Evolutionary conservation across 1,140 invertebrate species (phyloP).

Genomic region (Pseudomyrmex dendroicus): DNA sequence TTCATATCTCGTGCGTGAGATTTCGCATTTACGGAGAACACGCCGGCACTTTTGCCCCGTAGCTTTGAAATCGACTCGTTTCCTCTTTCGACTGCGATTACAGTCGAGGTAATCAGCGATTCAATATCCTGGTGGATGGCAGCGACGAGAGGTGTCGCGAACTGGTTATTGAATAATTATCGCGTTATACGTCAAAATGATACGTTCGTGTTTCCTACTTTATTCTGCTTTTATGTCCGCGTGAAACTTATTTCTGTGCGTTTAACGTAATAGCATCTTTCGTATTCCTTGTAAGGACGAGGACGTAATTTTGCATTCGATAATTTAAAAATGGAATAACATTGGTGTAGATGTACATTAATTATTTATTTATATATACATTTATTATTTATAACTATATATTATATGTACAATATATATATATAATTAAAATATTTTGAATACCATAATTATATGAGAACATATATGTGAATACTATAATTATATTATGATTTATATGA

Average conservation of each 20-base stretch:
- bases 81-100: slow-evolving; percentile 18
- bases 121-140: slow-evolving; percentile 2
- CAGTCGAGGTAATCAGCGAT: slow-evolving; percentile 35
- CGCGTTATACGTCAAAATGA: neutral
- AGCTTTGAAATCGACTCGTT: slow-evolving; percentile 26
- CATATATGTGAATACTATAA: too few relatives aligned
- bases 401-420: too few relatives aligned
- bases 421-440: too few relatives aligned
- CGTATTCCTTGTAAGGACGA: neutral
- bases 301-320: slow-evolving; percentile 6
- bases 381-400: too few relatives aligned
- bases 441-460: too few relatives aligned
- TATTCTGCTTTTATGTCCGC: neutral
- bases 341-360: neutral
- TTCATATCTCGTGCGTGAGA: slow-evolving; percentile 40
- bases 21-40: slow-evolving; percentile 21
- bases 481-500: too few relatives aligned
- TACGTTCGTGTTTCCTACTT: slow-evolving; percentile 3
- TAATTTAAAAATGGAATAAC: neutral
- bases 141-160: slow-evolving; percentile 19
- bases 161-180: slow-evolving; percentile 18
- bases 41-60: slow-evolving; percentile 22
- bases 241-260: neutral
- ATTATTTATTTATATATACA: too few relatives aligned
- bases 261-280: neutral